Evolutionary conservation across 2,113 vertebrate genomes (phyloP), one percentile per base, ranked within the genome.

Genomic region (Microtus pennsylvanicus): DNA sequence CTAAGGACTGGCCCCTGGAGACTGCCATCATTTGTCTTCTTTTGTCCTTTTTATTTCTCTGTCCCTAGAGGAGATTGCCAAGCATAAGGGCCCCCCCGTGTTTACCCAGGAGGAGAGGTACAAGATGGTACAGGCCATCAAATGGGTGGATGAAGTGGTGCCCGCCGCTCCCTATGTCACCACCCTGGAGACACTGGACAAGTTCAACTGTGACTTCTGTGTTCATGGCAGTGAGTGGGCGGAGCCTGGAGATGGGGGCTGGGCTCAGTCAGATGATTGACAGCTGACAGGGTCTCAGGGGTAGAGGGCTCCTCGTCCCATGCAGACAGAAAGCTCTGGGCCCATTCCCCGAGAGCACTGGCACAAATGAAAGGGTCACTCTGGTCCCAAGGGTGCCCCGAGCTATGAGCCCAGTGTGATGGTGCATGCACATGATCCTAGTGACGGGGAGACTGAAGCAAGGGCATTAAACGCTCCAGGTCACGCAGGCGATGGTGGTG

Each of bases 121-220:
- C 98, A 99, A 99, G 98, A 99, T 99, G 99, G 99, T 99, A 81
- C 99, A 98, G 50, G 99, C 99, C 97, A 99, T 99, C 97, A 99
- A 99, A 97, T 99, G 99, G 99, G 99, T 99, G 97, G 99, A 99
- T 76, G 99, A 99, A 96, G 99, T 99, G 42, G 99, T 99, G 86
- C 98, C 99, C 7, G 99, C 99, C 6, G 99, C 99, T 11, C 99
- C 99, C 10, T 99, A 99, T 1, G 99, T 99, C 97, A 99, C 99
- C 97, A 99, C 99, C 0, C 98, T 99, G 95, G 99, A 99, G 97
- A 99, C 99, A 0, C 98, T 99, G 91, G 99, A 99, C 99, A 99
- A 99, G 98, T 99, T 99, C 96, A 98, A 96, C 98, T 99, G 99
- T 93, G 99, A 99, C 98, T 99, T 99, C 99, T 99, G 99, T n/a